Evolutionary conservation across 1,140 invertebrate genomes (phyloP), one percentile per base, ranked within the genome.

Genomic region (Lycorma delicatula): DNA sequence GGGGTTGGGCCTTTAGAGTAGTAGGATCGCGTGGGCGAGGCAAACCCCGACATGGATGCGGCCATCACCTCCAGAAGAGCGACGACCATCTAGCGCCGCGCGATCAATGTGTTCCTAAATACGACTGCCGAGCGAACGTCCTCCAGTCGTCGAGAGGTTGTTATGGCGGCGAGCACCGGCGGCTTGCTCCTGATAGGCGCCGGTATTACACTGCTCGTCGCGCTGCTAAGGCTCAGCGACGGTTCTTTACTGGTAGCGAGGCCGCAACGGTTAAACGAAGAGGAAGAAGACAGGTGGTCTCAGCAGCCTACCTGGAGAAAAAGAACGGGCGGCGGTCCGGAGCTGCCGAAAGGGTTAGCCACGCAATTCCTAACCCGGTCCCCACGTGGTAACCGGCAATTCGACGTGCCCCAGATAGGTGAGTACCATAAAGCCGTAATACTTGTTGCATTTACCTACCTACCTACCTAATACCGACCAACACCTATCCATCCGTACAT

Each of bases 401-500:
- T 60, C 36, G 60, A 61, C 46, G 60, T 61, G 28, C 60, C 60
- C n/a, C 60, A 61, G 27, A 61, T 61, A 25, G 60, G 60, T 61
- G 34, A 61, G 60, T 58, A 2, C 38, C 31, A 4, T 47, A 7
- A 47, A 13, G 6, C 26, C n/a, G n/a, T n/a, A n/a, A n/a, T 50
- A 50, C 48, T 44, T 44, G 41, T 44, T 44, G 41, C 41, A 44
- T 44, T n/a, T n/a, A n/a, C n/a, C n/a, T n/a, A n/a, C n/a, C n/a
- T n/a, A n/a, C n/a, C n/a, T n/a, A n/a, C n/a, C n/a, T n/a, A n/a
- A n/a, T n/a, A n/a, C n/a, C n/a, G n/a, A n/a, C n/a, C n/a, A n/a
- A n/a, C n/a, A n/a, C n/a, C n/a, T n/a, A n/a, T n/a, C n/a, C n/a
- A n/a, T n/a, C n/a, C n/a, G n/a, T n/a, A n/a, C n/a, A n/a, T n/a